phyloP scores from a whole-genome alignment of 2,888 invertebrate species.

The Adelphocoris suturalis region DNA sequence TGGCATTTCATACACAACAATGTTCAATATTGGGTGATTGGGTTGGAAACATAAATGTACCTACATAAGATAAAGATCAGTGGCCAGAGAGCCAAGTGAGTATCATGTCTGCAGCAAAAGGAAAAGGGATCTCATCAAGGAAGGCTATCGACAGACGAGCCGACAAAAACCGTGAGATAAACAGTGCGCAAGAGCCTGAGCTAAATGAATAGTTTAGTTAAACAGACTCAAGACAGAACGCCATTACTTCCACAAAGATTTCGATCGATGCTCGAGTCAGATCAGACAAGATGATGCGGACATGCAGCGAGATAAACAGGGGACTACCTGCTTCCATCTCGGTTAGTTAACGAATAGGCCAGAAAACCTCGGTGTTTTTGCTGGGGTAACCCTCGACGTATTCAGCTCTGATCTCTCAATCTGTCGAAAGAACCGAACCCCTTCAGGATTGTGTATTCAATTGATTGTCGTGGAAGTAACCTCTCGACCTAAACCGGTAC shows the following conservation, averaged over 20 bases:
- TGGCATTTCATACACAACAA: no score
- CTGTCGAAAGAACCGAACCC: slow-evolving; percentile 39
- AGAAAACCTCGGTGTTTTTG: slow-evolving; percentile 51
- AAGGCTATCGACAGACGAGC: slow-evolving; percentile 37
- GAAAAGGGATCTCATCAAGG: neutral
- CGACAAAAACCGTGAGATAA: slow-evolving; percentile 42
- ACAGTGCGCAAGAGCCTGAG: slow-evolving; percentile 32
- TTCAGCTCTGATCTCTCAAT: slow-evolving; percentile 62
- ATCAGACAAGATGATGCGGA: slow-evolving; percentile 59
- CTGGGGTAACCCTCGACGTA: slow-evolving; percentile 30
- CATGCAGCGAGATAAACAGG: slow-evolving; percentile 56
- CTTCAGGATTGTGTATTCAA: neutral
- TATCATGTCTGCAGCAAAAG: no score
- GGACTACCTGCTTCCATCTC: slow-evolving; percentile 55
- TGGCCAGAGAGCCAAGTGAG: no score
- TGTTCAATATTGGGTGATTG: no score
- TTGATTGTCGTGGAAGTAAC: neutral
- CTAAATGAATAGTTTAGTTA: slow-evolving; percentile 61
- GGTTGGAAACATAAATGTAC: no score
- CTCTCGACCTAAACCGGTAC: no score
- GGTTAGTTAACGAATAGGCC: slow-evolving; percentile 60
- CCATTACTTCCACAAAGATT: slow-evolving; percentile 54
- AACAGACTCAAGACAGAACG: slow-evolving; percentile 21
- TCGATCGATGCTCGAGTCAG: slow-evolving; percentile 56
- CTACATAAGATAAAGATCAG: no score